Base-by-base conservation (phyloP, 2,888 invertebrate species). In the Brenthis hecate region DNA sequence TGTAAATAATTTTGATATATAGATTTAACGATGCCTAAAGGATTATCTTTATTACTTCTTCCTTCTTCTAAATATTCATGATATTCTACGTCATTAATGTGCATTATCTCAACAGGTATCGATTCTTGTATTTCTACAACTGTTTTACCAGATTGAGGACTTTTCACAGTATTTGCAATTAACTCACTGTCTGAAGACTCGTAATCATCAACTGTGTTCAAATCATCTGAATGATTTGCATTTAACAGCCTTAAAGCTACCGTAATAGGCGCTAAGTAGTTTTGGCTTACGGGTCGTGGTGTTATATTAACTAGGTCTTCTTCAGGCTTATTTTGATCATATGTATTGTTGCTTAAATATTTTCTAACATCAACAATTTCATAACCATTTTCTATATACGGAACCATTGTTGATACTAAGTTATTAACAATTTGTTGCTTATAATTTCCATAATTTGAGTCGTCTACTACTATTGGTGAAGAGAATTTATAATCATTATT, bases 51-150 rank as follows among this genome's bases (percentile, higher is more conserved):
- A 72, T 84, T 87, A 69, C 83, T 84, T 75, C 87, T 85, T 2
- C 88, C 90, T 78, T 89, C 86, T 13, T 90, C 91, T 70, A 91
- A 76, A 80, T 92, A 91, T 67, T 91, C 86, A 16, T 92, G 91
- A 6, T 88, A 84, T 80, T 92, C 91, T 0, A 92, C 87, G 48
- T 89, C 91, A 72, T 92, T 92, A 48, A 92, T 91, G 68, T 92
- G 91, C 36, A 89, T 92, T 51, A 91, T 90, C 61, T 93, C 94
- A 68, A 93, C 83, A 0, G 94, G 94, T 19, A 95, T 86, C 0
- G 95, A 95, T 81, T 95, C 91, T 77, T 95, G 95, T 4, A 96
- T 85, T 85, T 96, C 95, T 1, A 96, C 95, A 50, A 92, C 83
- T 0, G 94, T 94, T 75, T 88, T 94, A 63, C 88, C 89, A 69